phyloP scores from a whole-genome alignment of 2,113 vertebrate species.

The Arenaria interpres region DNA sequence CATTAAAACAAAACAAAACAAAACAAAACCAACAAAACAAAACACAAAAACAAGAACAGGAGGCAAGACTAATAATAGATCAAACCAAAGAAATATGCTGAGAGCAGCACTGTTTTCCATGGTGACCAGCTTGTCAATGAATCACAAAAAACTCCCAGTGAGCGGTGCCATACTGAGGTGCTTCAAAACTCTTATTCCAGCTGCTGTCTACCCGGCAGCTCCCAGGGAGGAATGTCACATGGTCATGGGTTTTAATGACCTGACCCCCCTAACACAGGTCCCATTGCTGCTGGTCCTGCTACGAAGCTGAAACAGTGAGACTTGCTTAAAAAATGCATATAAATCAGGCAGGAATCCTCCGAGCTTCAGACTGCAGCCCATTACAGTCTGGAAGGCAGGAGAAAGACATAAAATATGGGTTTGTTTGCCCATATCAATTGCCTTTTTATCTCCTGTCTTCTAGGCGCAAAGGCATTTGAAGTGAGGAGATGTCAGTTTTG shows the following conservation, averaged over 20 bases:
- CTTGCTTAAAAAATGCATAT: conserved; percentile 47
- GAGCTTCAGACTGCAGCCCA: neutral
- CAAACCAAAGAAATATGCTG: neutral
- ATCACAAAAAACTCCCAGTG: neutral
- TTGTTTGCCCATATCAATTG: conserved; percentile 64
- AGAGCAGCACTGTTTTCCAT: neutral
- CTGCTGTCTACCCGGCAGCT: accelerated
- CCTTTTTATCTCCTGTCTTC: conserved; percentile 61
- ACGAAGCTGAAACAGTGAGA: conserved; percentile 19
- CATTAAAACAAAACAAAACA: neutral
- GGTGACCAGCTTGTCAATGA: neutral
- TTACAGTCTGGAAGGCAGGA: conserved; percentile 12
- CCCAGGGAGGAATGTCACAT: neutral
- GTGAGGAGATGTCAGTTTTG: conserved; percentile 53
- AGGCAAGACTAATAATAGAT: neutral
- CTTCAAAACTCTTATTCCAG: neutral
- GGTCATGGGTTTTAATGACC: neutral
- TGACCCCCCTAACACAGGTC: neutral
- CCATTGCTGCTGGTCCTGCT: neutral
- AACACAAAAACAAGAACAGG: neutral
- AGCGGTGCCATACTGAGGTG: neutral
- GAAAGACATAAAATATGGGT: conserved; percentile 54
- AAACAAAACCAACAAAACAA: no score
- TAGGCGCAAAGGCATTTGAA: conserved; percentile 46
- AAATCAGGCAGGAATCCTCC: conserved; percentile 47